Evolutionary conservation across 1,140 invertebrate species (phyloP), one percentile per base, ranked within the genome.

Genomic region (Bursaphelenchus mucronatus): DNA sequence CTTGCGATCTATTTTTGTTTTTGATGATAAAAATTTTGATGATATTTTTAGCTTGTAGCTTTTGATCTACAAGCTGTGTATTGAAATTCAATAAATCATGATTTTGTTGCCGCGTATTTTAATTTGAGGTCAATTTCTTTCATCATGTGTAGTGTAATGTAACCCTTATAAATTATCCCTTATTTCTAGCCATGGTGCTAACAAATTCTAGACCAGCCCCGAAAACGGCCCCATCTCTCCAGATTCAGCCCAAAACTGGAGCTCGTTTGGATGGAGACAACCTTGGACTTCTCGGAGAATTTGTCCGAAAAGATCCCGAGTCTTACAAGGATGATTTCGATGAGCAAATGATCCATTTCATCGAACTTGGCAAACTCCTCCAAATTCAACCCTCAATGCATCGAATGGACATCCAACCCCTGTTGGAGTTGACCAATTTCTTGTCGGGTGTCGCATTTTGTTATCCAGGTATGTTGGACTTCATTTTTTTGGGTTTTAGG

Each of bases 261-360:
- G 39, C 54, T 15, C 54, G 57, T 17, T 39, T 59, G 11, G 57
- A 59, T 50, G 57, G 57, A 13, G 13, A 30, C 13, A 59, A 59
- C 40, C 41, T 59, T 3, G 11, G 57, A 30, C 40, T 59, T 11
- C 56, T 76, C 53, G 68, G 68, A 51, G 77, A 79, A 45, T 65
- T 74, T 44, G 55, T 79, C 47, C 54, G 71, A 30, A 74, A 76
- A 40, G 77, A 79, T 57, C 79, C 77, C 0, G 77, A 80, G 40
- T 70, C 65, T 11, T 79, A 79, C 57, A 54, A 68, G 21, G 77
- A 81, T 45, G 77, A 79, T 62, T 79, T 79, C 62, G 50, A 61
- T 17, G 77, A 79, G 49, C 77, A 76, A 59, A 73, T 80, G 46
- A 54, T 66, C n/a, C 76, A 81, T 51, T 79, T 73, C 62, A 44